These are phyloP conservation scores for Henricia sp. DNA, from an alignment of 53 echinoderm and acorn worm genomes.

Conservation along the genomic window DNA sequence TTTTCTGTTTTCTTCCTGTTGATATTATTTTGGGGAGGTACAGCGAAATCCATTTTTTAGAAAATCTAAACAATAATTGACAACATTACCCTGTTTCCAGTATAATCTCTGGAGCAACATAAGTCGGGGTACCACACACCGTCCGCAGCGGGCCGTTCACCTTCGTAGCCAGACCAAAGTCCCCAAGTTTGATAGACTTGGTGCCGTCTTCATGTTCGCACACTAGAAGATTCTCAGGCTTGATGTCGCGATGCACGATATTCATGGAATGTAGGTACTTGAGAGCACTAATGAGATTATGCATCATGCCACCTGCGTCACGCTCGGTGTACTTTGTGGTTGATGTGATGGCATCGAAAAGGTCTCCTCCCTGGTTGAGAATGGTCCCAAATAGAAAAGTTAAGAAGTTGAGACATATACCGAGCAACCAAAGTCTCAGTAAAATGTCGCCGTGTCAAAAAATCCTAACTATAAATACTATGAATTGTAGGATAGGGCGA, in stretches of 20 bases:
- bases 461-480: too few species aligned
- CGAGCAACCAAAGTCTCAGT: background rate
- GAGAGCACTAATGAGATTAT: conserved; percentile 93
- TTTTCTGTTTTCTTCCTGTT: too few species aligned
- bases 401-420: background rate
- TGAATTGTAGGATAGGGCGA: too few species aligned
- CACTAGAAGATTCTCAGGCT: conserved; percentile 95
- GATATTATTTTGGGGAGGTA: too few species aligned
- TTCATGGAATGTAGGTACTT: conserved; percentile 92
- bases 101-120: conserved; percentile 98
- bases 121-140: conserved; percentile 97
- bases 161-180: conserved; percentile 93
- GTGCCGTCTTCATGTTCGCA: conserved; percentile 95
- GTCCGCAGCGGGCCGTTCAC: conserved; percentile 87
- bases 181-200: conserved; percentile 96
- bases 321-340: conserved; percentile 99
- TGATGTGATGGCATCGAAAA: conserved; percentile 94
- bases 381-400: background rate
- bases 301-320: conserved; percentile 97
- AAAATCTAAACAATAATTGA: background rate
- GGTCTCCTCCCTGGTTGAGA: conserved; percentile 86
- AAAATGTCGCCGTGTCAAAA: too few species aligned
- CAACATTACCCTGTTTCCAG: conserved; percentile 85
- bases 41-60: too few species aligned
- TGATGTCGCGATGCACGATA: conserved; percentile 98